Evolutionary conservation across 2,113 vertebrate genomes (phyloP).

Genomic region (Burhinus bistriatus): DNA sequence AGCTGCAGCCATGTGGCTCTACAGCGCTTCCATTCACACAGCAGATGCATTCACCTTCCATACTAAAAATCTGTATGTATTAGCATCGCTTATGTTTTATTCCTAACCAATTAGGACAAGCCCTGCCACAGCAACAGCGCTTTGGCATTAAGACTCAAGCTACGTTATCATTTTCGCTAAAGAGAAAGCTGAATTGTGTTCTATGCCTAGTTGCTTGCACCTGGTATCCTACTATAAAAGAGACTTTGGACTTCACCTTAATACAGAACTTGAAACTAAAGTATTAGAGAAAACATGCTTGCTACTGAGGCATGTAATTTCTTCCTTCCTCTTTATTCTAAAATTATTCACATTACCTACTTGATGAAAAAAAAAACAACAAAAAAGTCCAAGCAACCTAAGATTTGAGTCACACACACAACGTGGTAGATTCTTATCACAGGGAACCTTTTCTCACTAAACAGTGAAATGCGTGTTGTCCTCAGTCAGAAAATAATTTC

Average conservation of each 20-base stretch:
- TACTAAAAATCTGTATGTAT: accelerated
- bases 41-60: neutral
- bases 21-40: neutral
- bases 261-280: conserved; percentile 39
- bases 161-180: neutral
- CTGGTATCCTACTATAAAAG: conserved; percentile 1
- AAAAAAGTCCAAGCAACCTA: neutral
- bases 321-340: conserved; percentile 56
- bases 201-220: neutral
- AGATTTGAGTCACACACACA: neutral
- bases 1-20: neutral
- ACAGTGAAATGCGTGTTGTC: neutral
- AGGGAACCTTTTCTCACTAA: neutral
- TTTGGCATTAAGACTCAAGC: neutral
- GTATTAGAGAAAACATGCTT: neutral
- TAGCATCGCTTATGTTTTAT: neutral
- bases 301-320: conserved; percentile 35
- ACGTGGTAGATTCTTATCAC: neutral
- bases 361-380: neutral
- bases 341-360: conserved; percentile 18
- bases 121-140: neutral
- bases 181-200: neutral
- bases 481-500: neutral
- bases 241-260: neutral
- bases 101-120: neutral